Percentiles rank a stretch among this genome's conserved stretches.
phyloP scores from a whole-genome alignment of 2,888 invertebrate species.

The Lepidocyrtinus sp. region DNA sequence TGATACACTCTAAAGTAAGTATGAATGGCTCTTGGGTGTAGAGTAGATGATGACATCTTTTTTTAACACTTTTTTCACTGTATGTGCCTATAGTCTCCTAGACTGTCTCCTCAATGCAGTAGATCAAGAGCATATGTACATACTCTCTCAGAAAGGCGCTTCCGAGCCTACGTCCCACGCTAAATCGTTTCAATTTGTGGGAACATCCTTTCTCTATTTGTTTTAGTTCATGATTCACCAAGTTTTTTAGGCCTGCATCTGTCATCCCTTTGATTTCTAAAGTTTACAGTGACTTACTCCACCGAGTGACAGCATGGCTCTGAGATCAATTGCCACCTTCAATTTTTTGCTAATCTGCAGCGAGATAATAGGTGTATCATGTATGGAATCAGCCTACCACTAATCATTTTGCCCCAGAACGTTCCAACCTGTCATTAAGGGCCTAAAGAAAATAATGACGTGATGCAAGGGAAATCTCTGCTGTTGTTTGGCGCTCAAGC shows the following conservation, averaged over 20 bases:
- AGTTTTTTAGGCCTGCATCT: slow-evolving; percentile 23
- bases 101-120: not conserved
- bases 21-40: too few relatives aligned
- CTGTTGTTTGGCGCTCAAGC: too few relatives aligned
- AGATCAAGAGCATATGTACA: not conserved
- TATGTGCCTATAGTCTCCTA: not conserved
- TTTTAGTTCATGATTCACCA: not conserved
- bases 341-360: not conserved
- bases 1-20: slow-evolving; percentile 2
- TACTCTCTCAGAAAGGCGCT: too few relatives aligned
- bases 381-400: not conserved
- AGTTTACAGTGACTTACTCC: too few relatives aligned
- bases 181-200: not conserved
- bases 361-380: not conserved
- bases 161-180: too few relatives aligned
- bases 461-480: not conserved
- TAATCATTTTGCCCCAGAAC: not conserved
- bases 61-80: not conserved
- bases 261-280: slow-evolving; percentile 17
- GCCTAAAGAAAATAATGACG: not conserved
- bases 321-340: too few relatives aligned
- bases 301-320: too few relatives aligned
- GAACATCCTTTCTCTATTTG: not conserved
- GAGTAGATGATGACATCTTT: too few relatives aligned
- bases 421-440: not conserved